Conservation (phyloP, 2,113 vertebrate genomes). For the Urocitellus parryii region DNA sequence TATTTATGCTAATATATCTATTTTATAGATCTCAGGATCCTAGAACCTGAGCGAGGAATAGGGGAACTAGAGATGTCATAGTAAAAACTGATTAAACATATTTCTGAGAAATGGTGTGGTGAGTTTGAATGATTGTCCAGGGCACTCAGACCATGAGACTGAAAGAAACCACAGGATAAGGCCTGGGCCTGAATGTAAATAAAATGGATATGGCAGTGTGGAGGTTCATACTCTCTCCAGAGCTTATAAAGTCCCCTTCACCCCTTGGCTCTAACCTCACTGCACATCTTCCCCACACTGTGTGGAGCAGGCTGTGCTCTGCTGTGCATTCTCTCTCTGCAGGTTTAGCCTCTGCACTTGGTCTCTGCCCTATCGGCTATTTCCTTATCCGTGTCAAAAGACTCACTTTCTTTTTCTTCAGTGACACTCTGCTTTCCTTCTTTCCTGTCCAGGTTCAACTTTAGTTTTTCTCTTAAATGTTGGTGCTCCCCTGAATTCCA, state of each 20-base stretch:
- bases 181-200: no score
- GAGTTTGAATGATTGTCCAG: not conserved
- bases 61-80: not conserved
- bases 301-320: not conserved
- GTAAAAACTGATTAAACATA: not conserved
- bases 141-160: not conserved
- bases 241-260: not conserved
- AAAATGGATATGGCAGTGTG: not conserved
- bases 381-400: not conserved
- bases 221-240: no score
- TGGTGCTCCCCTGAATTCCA: not conserved
- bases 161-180: not conserved
- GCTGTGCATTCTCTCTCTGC: not conserved
- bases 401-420: not conserved
- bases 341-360: not conserved
- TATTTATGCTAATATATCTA: not conserved
- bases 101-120: fast-evolving
- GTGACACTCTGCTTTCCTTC: not conserved
- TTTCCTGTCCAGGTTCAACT: not conserved
- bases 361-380: fast-evolving
- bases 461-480: not conserved
- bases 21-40: not conserved
- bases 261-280: not conserved
- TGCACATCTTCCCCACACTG: fast-evolving
- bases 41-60: not conserved